Conservation (phyloP, 2,797 vertebrate species). For the Ceyx erithaca region DNA sequence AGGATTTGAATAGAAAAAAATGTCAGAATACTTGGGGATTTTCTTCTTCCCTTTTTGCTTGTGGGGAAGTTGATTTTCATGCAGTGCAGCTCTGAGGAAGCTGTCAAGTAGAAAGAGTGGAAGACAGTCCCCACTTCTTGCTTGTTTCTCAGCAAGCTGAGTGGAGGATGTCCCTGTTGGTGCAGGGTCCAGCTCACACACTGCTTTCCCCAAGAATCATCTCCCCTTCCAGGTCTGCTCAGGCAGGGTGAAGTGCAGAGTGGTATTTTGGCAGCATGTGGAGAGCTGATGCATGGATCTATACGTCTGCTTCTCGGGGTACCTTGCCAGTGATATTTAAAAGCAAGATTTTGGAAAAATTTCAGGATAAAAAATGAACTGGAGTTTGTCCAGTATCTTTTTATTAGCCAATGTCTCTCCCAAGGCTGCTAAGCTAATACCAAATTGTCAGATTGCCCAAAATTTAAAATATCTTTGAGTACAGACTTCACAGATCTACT, state of each 20-base stretch:
- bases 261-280: slow-evolving; percentile 22
- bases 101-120: background rate
- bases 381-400: slow-evolving; percentile 58
- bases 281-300: slow-evolving; percentile 48
- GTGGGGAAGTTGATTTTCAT: background rate
- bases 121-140: background rate
- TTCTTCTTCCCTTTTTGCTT: background rate
- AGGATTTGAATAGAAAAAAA: background rate
- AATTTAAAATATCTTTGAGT: background rate
- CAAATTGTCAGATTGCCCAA: slow-evolving; percentile 58
- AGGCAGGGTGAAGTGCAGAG: background rate
- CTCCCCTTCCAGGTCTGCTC: background rate
- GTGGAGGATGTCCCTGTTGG: background rate
- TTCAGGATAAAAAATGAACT: slow-evolving; percentile 75
- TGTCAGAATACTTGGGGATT: background rate
- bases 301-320: slow-evolving; percentile 35
- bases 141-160: background rate
- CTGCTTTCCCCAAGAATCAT: background rate
- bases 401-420: slow-evolving; percentile 63
- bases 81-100: background rate
- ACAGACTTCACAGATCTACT: background rate
- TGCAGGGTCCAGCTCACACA: background rate
- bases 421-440: slow-evolving; percentile 56
- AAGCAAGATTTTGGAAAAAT: slow-evolving; percentile 67
- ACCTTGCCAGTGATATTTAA: slow-evolving; percentile 63